These are phyloP conservation scores for Poecile montanus DNA, from an alignment of 2,797 vertebrate species.

Conservation along the genomic window DNA sequence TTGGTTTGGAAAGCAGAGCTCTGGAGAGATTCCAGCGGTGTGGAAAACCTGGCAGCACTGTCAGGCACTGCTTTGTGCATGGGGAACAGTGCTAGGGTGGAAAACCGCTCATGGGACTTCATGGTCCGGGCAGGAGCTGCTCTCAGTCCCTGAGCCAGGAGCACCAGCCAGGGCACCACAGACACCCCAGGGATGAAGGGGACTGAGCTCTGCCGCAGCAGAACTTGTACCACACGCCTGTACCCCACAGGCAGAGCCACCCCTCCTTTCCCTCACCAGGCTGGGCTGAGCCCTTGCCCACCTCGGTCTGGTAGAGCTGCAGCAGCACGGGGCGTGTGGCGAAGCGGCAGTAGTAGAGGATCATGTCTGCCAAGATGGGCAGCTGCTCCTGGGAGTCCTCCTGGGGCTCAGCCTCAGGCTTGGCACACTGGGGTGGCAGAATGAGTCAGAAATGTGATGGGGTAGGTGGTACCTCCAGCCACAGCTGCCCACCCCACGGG, in stretches of 20 bases:
- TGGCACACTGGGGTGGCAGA: conserved; percentile 80
- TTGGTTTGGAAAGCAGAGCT: neutral
- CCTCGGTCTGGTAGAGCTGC: conserved; percentile 95
- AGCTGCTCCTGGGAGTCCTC: conserved; percentile 80
- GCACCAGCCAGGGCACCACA: neutral
- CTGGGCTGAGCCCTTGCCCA: conserved; percentile 25
- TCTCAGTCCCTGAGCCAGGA: neutral
- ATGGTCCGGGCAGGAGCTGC: neutral
- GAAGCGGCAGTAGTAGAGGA: conserved; percentile 94
- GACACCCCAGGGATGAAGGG: neutral
- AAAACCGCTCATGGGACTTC: neutral
- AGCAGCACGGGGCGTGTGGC: conserved; percentile 86
- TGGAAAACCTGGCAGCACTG: neutral
- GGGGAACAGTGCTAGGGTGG: neutral
- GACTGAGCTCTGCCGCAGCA: neutral
- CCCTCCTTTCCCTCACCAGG: fast-evolving
- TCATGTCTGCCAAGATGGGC: conserved; percentile 93
- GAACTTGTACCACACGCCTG: neutral
- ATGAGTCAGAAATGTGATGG: fast-evolving
- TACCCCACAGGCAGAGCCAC: neutral
- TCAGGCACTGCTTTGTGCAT: neutral
- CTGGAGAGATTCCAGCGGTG: fast-evolving
- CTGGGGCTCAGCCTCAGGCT: conserved; percentile 80
- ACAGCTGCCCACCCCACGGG: neutral
- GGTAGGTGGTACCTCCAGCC: neutral